Conservation (phyloP, 2,888 invertebrate species). For the Arrhopalites spinosus region DNA sequence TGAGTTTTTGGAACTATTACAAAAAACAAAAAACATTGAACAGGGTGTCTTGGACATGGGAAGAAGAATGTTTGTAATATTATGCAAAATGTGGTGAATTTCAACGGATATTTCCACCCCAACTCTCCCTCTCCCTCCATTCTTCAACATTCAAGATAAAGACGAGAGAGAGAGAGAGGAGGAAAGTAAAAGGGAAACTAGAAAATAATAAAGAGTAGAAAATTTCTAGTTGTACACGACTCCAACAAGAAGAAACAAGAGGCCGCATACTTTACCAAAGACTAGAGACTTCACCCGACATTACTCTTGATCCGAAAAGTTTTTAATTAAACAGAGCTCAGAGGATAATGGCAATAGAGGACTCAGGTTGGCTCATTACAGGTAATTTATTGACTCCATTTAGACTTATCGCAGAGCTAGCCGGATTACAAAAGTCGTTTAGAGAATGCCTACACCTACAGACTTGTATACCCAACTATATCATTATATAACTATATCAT, state of each 20-base stretch:
- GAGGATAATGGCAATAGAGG: slow-evolving; percentile 50
- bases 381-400: slow-evolving; percentile 55
- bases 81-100: slow-evolving; percentile 32
- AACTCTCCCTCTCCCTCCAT: neutral
- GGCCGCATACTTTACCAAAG: neutral
- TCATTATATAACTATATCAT: neutral
- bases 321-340: slow-evolving; percentile 55
- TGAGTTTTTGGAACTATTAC: too few relatives aligned
- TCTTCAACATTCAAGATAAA: neutral
- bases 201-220: too few relatives aligned
- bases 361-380: slow-evolving; percentile 55
- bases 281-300: slow-evolving; percentile 23
- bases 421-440: slow-evolving; percentile 45
- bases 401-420: slow-evolving; percentile 44
- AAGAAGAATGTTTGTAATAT: too few relatives aligned
- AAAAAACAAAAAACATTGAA: too few relatives aligned
- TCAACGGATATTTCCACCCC: slow-evolving; percentile 21
- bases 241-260: neutral
- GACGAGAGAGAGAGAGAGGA: neutral
- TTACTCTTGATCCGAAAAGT: slow-evolving; percentile 46
- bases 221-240: too few relatives aligned
- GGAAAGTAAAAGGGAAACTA: neutral
- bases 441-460: slow-evolving; percentile 5
- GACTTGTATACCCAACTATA: neutral
- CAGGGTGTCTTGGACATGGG: too few relatives aligned